These are phyloP conservation scores for Ornithoptera alexandrae DNA, from an alignment of 2,888 invertebrate genomes.

Conservation along the genomic window DNA sequence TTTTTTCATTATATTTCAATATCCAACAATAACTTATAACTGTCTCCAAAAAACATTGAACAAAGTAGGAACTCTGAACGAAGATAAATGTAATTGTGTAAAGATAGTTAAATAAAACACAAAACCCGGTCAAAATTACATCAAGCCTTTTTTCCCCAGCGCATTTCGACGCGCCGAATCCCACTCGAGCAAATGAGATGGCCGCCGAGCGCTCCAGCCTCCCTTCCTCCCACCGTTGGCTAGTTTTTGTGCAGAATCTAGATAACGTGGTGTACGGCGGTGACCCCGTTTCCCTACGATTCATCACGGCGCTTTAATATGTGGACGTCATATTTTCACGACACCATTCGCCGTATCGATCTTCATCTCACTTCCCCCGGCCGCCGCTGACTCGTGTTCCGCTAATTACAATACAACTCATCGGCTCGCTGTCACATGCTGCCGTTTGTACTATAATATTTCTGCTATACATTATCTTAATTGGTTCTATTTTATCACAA, in stretches of 20 bases:
- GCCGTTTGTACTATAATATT: too few species aligned
- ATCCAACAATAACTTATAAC: too few species aligned
- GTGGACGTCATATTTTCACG: conserved; percentile 24
- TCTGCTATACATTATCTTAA: too few species aligned
- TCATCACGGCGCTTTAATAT: conserved; percentile 24
- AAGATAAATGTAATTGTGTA: too few species aligned
- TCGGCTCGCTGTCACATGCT: too few species aligned
- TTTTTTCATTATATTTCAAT: too few species aligned
- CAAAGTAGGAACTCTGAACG: too few species aligned
- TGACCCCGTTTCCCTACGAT: conserved; percentile 23
- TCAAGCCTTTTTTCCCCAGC: conserved; percentile 8
- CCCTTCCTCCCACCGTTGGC: neutral
- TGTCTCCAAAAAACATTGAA: too few species aligned
- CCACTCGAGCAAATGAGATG: conserved; percentile 27
- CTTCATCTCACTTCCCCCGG: neutral
- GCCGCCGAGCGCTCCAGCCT: neutral
- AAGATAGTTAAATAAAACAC: neutral
- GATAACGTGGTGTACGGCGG: conserved; percentile 7
- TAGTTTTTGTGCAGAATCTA: conserved; percentile 24
- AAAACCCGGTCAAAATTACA: conserved; percentile 9
- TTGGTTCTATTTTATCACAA: too few species aligned
- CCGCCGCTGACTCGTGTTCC: too few species aligned
- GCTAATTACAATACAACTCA: too few species aligned
- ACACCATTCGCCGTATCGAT: conserved; percentile 15
- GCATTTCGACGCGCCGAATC: conserved; percentile 18